Base-by-base conservation (phyloP, 2,888 invertebrate genomes). In the Cyaniris semiargus region DNA sequence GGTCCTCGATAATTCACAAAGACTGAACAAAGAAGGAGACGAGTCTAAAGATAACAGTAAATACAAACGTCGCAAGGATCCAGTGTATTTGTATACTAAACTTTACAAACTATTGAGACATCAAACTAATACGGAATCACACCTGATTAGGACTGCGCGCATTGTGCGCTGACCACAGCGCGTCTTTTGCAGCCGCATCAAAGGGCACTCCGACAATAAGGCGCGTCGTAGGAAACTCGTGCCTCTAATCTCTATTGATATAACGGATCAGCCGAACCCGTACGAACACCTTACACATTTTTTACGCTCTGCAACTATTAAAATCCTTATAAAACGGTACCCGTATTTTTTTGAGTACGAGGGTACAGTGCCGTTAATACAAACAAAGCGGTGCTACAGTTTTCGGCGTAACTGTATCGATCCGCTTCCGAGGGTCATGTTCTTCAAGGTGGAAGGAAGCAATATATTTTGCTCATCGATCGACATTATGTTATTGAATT, bases 401-500 rank as follows among this genome's bases (percentile, higher is more conserved):
- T 93, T 89, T 92, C 82, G 86, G 88, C 85, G 86, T 92, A 93
- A 93, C 93, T 93, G 93, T 93, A 92, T 88, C 91, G 82, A 84
- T 87, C 87, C 81, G 83, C 86, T 87, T 88, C 88, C 87, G 83
- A 84, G 84, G 81, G 78, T 83, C 84, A 80, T 83, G 84, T 88
- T 85, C 87, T 88, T 85, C 87, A 93, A 93, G 93, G 93, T 94
- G 93, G 89, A 90, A 93, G 93, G 93, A 94, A 94, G 93, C 90
- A 90, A 94, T 93, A 92, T 87, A 90, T 93, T 91, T 90, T 89
- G 89, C 87, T 86, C 83, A 82, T 84, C 88, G 88, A 91, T 93
- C 89, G 86, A 90, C 91, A 90, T 93, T 92, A 92, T 90, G 93
- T 93, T 94, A 94, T 93, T 92, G 93, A 92, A 93, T 93, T 93